phyloP scores from a whole-genome alignment of 2,888 invertebrate species.

The Nemapogon koenigi region DNA sequence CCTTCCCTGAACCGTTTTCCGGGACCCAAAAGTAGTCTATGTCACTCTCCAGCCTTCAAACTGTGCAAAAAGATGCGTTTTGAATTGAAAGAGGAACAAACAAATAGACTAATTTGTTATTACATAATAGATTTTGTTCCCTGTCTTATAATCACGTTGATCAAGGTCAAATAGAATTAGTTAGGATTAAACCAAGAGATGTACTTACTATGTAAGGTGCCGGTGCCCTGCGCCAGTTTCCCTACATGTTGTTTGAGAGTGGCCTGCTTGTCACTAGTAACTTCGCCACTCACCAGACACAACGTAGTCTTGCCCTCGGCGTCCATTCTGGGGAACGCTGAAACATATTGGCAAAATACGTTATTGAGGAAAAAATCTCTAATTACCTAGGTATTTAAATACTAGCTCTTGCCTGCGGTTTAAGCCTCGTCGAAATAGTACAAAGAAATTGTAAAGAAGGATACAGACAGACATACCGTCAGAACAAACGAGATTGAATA shows the following conservation, averaged over 20 bases:
- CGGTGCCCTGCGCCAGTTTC: conserved; percentile 81
- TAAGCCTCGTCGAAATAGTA: too few relatives aligned
- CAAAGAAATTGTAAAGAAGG: too few relatives aligned
- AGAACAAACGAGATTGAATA: too few relatives aligned
- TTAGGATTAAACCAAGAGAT: background rate
- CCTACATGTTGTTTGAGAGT: conserved; percentile 85
- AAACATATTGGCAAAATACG: conserved; percentile 22
- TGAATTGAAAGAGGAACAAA: background rate
- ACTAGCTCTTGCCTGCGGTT: too few relatives aligned
- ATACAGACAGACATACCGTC: too few relatives aligned
- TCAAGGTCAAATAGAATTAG: background rate
- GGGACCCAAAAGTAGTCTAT: too few relatives aligned
- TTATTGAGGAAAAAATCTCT: conserved; percentile 1
- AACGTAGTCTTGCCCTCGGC: conserved; percentile 90
- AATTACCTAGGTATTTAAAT: too few relatives aligned
- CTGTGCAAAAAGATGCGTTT: background rate
- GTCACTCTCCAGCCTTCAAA: too few relatives aligned
- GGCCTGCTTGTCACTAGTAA: conserved; percentile 68
- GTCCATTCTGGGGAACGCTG: conserved; percentile 88
- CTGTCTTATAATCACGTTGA: too few relatives aligned
- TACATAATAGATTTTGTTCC: too few relatives aligned
- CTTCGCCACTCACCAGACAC: conserved; percentile 66
- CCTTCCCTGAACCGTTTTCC: too few relatives aligned
- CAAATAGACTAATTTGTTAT: too few relatives aligned
- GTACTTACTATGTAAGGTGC: conserved; percentile 69